Evolutionary conservation across 2,797 vertebrate species (phyloP).

Genomic region (Hippopotamyrus pictus): DNA sequence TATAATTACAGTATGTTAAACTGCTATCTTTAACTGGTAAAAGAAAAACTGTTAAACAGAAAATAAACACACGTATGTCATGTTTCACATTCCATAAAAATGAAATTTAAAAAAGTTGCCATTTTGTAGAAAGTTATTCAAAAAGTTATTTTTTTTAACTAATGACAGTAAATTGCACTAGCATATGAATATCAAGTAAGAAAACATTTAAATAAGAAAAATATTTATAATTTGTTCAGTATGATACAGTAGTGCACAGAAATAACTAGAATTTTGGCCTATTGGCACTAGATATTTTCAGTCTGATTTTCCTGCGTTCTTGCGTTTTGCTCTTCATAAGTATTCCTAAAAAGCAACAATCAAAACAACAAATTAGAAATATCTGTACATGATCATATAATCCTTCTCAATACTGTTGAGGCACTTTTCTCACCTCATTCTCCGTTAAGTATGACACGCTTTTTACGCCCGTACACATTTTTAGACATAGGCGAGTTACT

Average conservation of each 20-base stretch:
- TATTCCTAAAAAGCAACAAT: slow-evolving; percentile 22
- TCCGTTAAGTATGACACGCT: background rate
- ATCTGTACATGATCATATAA: background rate
- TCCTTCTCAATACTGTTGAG: background rate
- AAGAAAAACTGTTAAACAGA: background rate
- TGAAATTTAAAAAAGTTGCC: background rate
- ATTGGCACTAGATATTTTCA: background rate
- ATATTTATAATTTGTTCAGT: background rate
- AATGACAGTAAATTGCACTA: background rate
- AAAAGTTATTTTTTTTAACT: background rate
- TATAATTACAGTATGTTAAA: background rate
- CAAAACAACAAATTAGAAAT: background rate
- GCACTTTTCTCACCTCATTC: background rate
- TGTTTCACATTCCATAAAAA: background rate
- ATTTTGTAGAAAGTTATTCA: background rate
- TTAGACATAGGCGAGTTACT: background rate
- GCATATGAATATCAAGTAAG: background rate
- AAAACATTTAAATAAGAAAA: background rate
- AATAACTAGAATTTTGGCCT: background rate
- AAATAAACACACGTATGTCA: background rate
- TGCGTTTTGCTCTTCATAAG: background rate
- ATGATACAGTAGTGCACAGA: background rate
- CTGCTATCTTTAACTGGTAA: background rate
- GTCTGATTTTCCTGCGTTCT: slow-evolving; percentile 9
- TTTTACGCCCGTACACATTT: background rate